Evolutionary conservation across 1,140 invertebrate species (phyloP).

Genomic region (Akabosia matsudoensis): DNA sequence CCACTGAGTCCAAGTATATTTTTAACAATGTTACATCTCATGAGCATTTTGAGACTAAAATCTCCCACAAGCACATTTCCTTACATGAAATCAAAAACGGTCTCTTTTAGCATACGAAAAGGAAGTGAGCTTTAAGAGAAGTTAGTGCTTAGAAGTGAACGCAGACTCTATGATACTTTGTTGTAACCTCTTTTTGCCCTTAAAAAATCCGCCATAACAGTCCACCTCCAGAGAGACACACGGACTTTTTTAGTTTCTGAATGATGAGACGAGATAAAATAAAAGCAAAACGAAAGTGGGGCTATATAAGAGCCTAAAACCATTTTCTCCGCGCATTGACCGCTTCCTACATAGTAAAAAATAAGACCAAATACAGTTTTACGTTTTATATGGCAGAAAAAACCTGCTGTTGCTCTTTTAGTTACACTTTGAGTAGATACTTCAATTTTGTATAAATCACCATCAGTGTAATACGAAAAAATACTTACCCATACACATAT

Average conservation of each 20-base stretch:
- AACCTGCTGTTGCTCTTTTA: neutral
- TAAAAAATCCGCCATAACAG: neutral
- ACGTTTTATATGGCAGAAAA: neutral
- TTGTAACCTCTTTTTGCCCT: neutral
- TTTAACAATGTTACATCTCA: neutral
- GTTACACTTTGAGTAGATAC: too few relatives aligned
- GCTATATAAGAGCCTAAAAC: too few relatives aligned
- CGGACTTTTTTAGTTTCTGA: neutral
- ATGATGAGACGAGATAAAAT: constrained; percentile 12
- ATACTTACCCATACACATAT: too few relatives aligned
- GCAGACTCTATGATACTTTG: neutral
- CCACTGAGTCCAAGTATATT: too few relatives aligned
- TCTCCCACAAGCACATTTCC: neutral
- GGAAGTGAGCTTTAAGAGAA: neutral
- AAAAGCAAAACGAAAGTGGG: neutral
- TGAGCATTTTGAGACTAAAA: neutral
- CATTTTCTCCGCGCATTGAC: too few relatives aligned
- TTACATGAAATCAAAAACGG: neutral
- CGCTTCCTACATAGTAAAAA: too few relatives aligned
- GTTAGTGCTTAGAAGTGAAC: neutral
- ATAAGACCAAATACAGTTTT: too few relatives aligned
- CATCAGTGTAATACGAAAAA: too few relatives aligned
- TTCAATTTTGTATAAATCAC: neutral
- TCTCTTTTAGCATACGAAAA: neutral
- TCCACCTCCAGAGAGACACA: neutral